Evolutionary conservation across 1,140 invertebrate genomes (phyloP).

Genomic region (Lordiphosa stackelbergi): DNA sequence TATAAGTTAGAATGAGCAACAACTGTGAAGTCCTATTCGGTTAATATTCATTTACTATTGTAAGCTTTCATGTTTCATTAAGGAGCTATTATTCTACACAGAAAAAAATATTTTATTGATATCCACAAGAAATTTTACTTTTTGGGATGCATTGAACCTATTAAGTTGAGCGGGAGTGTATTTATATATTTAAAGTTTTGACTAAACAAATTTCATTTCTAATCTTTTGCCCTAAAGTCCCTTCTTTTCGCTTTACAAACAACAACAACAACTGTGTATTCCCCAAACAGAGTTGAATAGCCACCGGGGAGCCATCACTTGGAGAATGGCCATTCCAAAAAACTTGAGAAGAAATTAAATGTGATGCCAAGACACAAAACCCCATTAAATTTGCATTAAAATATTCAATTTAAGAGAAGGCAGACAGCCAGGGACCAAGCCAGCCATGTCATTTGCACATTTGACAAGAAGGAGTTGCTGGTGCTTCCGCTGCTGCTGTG

Average conservation of each 20-base stretch:
- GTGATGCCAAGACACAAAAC: slow-evolving; percentile 40
- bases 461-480: slow-evolving; percentile 49
- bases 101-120: no score
- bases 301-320: slow-evolving; percentile 28
- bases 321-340: slow-evolving; percentile 16
- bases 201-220: no score
- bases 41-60: no score
- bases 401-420: slow-evolving; percentile 59
- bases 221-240: no score
- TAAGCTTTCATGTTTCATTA: no score
- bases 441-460: slow-evolving; percentile 38
- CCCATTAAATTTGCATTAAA: slow-evolving; percentile 72
- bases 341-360: slow-evolving; percentile 58
- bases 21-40: no score
- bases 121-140: no score
- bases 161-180: no score
- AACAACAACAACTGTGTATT: slow-evolving; percentile 17
- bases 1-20: no score
- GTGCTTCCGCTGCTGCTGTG: slow-evolving; percentile 15
- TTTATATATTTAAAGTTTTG: no score
- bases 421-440: neutral
- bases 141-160: no score
- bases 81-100: no score
- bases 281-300: slow-evolving; percentile 3
- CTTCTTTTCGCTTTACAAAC: neutral